These are phyloP conservation scores for Peromyscus eremicus DNA, from an alignment of 2,797 vertebrate genomes.

Conservation along the genomic window DNA sequence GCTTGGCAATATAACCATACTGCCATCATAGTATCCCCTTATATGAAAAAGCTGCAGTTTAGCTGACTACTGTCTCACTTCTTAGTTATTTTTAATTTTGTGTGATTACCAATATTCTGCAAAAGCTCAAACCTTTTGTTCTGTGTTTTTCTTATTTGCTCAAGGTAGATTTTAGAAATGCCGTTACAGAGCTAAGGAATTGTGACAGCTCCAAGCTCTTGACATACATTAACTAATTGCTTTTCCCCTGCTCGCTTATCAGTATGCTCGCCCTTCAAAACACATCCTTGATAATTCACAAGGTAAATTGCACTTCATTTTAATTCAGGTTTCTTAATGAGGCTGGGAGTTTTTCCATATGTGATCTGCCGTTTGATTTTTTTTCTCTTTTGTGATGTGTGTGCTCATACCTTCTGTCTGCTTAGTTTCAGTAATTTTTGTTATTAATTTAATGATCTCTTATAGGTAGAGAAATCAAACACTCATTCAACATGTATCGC, in stretches of 20 bases:
- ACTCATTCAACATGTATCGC: neutral
- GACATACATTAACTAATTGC: conserved; percentile 49
- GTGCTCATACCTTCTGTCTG: neutral
- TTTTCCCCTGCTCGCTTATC: conserved; percentile 29
- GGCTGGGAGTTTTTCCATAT: conserved; percentile 57
- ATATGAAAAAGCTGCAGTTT: neutral
- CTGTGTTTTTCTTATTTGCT: conserved; percentile 46
- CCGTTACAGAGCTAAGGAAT: neutral
- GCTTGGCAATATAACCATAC: neutral
- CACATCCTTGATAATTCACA: conserved; percentile 52
- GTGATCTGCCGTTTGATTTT: conserved; percentile 60
- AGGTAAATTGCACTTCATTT: conserved; percentile 64
- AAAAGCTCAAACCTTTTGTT: conserved; percentile 37
- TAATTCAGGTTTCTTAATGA: conserved; percentile 70
- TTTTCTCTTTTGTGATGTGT: conserved; percentile 36
- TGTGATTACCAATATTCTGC: conserved; percentile 8
- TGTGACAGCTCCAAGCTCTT: conserved; percentile 54
- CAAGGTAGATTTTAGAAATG: conserved; percentile 39
- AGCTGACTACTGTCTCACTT: neutral
- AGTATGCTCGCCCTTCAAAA: conserved; percentile 38
- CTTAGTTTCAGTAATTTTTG: conserved; percentile 40
- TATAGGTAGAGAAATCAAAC: conserved; percentile 39
- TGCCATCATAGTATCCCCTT: neutral
- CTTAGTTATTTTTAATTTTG: conserved; percentile 7
- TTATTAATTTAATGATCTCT: conserved; percentile 57